Evolutionary conservation across 2,888 invertebrate species (phyloP).

Genomic region (Lamellibrachia satsuma): DNA sequence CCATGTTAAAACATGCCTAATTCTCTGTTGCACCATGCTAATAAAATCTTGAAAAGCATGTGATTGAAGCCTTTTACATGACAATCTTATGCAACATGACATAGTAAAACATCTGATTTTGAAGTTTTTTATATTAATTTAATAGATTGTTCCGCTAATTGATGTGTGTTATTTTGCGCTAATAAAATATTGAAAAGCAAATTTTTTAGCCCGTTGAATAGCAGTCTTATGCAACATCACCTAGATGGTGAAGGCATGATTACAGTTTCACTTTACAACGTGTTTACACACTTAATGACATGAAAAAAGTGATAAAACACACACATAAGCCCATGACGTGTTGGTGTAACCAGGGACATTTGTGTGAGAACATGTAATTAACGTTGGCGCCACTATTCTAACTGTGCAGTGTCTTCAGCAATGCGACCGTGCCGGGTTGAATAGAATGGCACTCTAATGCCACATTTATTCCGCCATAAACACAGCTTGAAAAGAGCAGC

Average conservation of each 20-base stretch:
- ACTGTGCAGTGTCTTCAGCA: constrained; percentile 1
- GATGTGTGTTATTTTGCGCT: neutral
- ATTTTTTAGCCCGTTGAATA: neutral
- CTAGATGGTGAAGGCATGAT: neutral
- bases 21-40: no score
- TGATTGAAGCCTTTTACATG: neutral
- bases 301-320: neutral
- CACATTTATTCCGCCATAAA: neutral
- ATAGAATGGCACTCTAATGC: neutral
- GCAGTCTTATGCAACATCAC: neutral
- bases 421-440: neutral
- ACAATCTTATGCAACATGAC: neutral
- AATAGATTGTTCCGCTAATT: neutral
- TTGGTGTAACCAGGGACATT: neutral
- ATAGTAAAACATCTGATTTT: neutral
- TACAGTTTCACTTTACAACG: neutral
- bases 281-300: neutral
- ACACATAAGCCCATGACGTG: neutral
- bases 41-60: neutral
- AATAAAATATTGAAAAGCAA: neutral
- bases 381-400: neutral
- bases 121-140: neutral
- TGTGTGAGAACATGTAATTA: neutral
- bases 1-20: neutral
- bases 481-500: neutral